Conservation (phyloP, 2,888 invertebrate genomes). For the Blastobasis lacticolella region DNA sequence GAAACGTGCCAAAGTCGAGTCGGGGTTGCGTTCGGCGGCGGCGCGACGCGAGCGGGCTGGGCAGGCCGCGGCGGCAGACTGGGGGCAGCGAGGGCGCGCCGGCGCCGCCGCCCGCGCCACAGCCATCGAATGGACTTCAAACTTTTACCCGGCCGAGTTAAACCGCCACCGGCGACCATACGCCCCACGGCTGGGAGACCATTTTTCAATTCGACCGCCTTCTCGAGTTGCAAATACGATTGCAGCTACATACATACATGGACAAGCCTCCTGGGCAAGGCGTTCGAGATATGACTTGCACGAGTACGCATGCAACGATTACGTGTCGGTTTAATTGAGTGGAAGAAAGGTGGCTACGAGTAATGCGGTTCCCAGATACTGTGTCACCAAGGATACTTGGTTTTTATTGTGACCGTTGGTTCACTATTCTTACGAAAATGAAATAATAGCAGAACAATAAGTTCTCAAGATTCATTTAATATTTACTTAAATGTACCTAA, state of each 20-base stretch:
- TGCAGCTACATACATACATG: constrained; percentile 57
- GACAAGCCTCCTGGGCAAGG: constrained; percentile 57
- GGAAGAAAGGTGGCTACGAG: constrained; percentile 20
- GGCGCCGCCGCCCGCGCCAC: constrained; percentile 34
- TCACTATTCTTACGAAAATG: too few relatives aligned
- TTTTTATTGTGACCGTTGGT: too few relatives aligned
- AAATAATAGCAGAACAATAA: too few relatives aligned
- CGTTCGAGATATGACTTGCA: constrained; percentile 53
- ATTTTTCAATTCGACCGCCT: constrained; percentile 40
- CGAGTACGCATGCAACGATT: constrained; percentile 43
- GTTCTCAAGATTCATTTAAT: too few relatives aligned
- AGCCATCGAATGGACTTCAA: constrained; percentile 59
- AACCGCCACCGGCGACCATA: constrained; percentile 22
- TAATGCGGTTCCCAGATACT: too few relatives aligned
- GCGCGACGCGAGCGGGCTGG: constrained; percentile 59
- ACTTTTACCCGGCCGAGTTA: constrained; percentile 61
- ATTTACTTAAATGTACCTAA: too few relatives aligned
- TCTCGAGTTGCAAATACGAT: constrained; percentile 52
- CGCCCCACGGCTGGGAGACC: constrained; percentile 15
- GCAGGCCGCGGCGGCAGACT: constrained; percentile 68
- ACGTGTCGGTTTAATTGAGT: constrained; percentile 33
- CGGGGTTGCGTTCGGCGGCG: constrained; percentile 35
- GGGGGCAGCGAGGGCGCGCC: constrained; percentile 23
- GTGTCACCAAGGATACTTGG: too few relatives aligned
- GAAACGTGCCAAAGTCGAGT: constrained; percentile 61